phyloP scores from a whole-genome alignment of 2,888 invertebrate species.

The Heteropelma amictum region DNA sequence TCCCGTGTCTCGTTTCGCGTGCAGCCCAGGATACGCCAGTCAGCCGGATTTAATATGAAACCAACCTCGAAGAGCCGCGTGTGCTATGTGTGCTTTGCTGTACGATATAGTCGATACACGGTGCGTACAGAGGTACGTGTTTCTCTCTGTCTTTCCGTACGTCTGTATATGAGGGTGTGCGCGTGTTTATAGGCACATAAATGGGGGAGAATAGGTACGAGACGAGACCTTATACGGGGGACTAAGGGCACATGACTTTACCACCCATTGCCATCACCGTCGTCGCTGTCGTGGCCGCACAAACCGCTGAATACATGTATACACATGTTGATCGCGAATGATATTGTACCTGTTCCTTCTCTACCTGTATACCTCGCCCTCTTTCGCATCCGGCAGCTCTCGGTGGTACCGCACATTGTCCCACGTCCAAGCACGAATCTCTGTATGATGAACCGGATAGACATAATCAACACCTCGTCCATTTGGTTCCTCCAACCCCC shows the following conservation, averaged over 20 bases:
- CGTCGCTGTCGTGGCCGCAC: conserved; percentile 1
- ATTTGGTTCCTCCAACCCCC: neutral
- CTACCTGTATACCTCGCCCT: conserved; percentile 8
- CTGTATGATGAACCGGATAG: conserved; percentile 60
- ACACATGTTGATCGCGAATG: neutral
- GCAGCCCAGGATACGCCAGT: conserved; percentile 71
- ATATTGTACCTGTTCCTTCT: conserved; percentile 1
- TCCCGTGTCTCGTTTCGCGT: conserved; percentile 63
- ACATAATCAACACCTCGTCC: conserved; percentile 60
- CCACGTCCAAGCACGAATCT: conserved; percentile 49
- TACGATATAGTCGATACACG: neutral
- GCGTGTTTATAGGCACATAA: neutral
- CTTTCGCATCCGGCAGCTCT: conserved; percentile 50
- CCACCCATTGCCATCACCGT: conserved; percentile 27
- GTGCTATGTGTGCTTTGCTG: conserved; percentile 38
- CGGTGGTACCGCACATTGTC: conserved; percentile 57
- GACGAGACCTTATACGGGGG: conserved; percentile 49
- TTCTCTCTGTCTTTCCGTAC: neutral
- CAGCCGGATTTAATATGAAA: conserved; percentile 76
- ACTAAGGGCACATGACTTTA: conserved; percentile 39
- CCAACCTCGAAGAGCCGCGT: conserved; percentile 60
- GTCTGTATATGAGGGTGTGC: neutral
- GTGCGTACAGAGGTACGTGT: too few relatives aligned
- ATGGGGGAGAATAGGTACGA: neutral
- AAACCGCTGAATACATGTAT: neutral